Conservation (phyloP, 2,888 invertebrate genomes). For the Ochropleura plecta region DNA sequence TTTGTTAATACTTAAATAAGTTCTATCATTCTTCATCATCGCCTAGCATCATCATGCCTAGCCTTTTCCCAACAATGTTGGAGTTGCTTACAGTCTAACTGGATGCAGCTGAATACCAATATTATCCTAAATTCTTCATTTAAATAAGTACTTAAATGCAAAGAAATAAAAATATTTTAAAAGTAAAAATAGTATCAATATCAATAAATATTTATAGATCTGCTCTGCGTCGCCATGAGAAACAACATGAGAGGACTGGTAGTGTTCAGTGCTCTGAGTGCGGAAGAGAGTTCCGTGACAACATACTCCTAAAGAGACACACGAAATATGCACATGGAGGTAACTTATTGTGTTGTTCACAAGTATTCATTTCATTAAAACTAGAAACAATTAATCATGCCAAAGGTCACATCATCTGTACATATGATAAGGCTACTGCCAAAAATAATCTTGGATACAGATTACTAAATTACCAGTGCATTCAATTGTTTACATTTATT, state of each 20-base stretch:
- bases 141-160: too few relatives aligned
- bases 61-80: too few relatives aligned
- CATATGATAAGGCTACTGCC: too few relatives aligned
- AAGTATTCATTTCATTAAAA: not conserved
- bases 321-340: constrained; percentile 87
- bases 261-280: constrained; percentile 81
- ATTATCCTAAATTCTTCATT: too few relatives aligned
- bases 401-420: not conserved
- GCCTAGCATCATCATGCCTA: too few relatives aligned
- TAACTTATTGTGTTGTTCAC: constrained; percentile 51
- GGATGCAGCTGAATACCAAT: too few relatives aligned
- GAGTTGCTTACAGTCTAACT: too few relatives aligned
- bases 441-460: not conserved
- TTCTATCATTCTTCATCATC: not conserved
- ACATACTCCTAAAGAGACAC: constrained; percentile 82
- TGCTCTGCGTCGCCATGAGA: constrained; percentile 84
- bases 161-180: too few relatives aligned
- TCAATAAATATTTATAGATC: constrained; percentile 73
- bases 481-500: not conserved
- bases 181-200: not conserved
- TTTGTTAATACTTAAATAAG: not conserved
- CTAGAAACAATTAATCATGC: not conserved
- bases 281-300: constrained; percentile 81
- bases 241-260: constrained; percentile 83
- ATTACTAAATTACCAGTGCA: not conserved